Evolutionary conservation across 2,113 vertebrate species (phyloP), one percentile per base, ranked within the genome.

Genomic region (Pluvianellus socialis): DNA sequence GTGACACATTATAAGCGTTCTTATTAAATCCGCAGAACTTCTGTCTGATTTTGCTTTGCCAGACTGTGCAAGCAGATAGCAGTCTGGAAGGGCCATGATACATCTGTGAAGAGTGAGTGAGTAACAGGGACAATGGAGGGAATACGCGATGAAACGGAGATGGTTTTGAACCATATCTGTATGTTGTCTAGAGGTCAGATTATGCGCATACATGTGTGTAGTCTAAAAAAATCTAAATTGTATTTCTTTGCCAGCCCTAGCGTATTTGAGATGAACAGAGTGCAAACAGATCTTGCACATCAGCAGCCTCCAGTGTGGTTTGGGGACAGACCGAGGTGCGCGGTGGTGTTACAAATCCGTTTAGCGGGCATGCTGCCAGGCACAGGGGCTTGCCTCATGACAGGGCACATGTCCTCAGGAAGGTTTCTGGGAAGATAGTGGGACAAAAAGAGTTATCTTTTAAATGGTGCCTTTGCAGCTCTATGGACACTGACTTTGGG

Each of bases 21-120:
- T 73, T 61, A 86, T 45, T 86, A 87, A 81, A 95, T 42, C 61
- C 74, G 84, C 45, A 83, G 67, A 88, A 88, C 35, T 89, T 44
- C 17, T 56, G 63, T 35, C 71, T 72, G 63, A 18, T 61, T 84
- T 87, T 63, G 50, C 70, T 67, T 77, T 79, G 65, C 33, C 80
- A 79, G 77, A 28, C 47, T 88, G 49, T 76, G 76, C 27, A n/a
- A 74, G 68, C 55, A 68, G 76, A 56, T 40, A 76, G 20, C 26
- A 56, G 35, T 21, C 44, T 26, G 28, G 27, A 44, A 71, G 44
- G 84, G 55, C 62, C 32, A 35, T 17, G 70, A 12, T 10, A 3
- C 8, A 35, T 40, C 67, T 67, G 2, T 30, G 59, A 40, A 47
- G 50, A 79, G 27, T 26, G 35, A 70, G 26, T 32, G 44, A 81